Conservation (phyloP, 2,888 invertebrate genomes). For the Lithophane leautieri region DNA sequence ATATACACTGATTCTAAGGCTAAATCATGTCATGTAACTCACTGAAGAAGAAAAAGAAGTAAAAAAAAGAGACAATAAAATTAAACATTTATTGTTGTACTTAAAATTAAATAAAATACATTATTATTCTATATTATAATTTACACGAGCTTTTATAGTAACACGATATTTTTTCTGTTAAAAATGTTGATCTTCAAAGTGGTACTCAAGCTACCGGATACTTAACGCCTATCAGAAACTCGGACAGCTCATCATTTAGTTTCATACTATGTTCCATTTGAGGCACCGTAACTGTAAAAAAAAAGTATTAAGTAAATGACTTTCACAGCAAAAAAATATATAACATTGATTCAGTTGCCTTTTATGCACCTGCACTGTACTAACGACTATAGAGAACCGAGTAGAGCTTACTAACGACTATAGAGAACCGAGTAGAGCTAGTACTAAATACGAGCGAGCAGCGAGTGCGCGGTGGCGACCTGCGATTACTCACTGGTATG, state of each 20-base stretch:
- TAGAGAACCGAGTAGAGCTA: not conserved
- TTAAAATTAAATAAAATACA: not conserved
- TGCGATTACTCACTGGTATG: not conserved
- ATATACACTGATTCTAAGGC: too few relatives aligned
- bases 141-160: not conserved
- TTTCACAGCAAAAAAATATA: not conserved
- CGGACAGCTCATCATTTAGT: slow-evolving; percentile 77
- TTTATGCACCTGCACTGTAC: not conserved
- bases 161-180: not conserved
- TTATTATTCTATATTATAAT: not conserved
- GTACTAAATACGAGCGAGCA: not conserved
- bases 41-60: too few relatives aligned
- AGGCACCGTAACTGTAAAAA: slow-evolving; percentile 65
- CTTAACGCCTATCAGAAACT: slow-evolving; percentile 77
- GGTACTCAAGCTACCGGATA: slow-evolving; percentile 22
- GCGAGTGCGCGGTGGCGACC: not conserved
- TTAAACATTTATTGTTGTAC: not conserved
- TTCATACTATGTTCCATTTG: slow-evolving; percentile 74
- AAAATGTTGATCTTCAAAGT: not conserved
- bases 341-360: not conserved
- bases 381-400: not conserved
- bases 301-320: not conserved
- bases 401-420: not conserved
- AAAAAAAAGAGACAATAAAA: not conserved
- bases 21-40: not conserved